A percentile compares a stretch with the other conserved stretches of the same genome.
Evolutionary conservation across 2,888 invertebrate species (phyloP).

Genomic region (Rhagonycha fulva): DNA sequence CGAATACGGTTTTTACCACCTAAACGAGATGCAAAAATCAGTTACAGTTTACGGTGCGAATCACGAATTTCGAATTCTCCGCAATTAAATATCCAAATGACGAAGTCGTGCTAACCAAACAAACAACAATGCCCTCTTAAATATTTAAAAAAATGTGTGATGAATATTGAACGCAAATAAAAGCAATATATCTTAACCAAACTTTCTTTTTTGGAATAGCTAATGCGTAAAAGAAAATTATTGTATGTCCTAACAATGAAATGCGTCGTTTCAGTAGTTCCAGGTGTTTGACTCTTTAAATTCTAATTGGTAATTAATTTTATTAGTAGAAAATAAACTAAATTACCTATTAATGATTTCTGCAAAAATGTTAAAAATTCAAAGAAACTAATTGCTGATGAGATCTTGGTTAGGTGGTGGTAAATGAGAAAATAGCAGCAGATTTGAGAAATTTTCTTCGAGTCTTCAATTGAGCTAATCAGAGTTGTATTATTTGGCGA

Average conservation of each 20-base stretch:
- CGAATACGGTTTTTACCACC: not conserved
- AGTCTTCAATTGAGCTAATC: no score
- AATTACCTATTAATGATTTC: not conserved
- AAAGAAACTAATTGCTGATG: not conserved
- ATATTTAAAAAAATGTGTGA: not conserved
- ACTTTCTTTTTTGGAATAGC: not conserved
- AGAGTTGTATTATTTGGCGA: no score
- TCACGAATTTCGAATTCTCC: not conserved
- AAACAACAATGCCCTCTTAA: not conserved
- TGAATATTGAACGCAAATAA: not conserved
- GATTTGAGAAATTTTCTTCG: no score
- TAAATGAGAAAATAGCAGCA: no score
- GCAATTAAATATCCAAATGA: not conserved
- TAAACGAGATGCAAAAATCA: not conserved
- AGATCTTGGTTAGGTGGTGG: not conserved
- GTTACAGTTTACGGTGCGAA: not conserved
- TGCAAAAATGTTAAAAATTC: not conserved
- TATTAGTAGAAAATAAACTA: not conserved
- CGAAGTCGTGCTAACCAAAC: not conserved
- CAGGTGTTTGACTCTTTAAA: not conserved
- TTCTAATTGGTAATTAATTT: not conserved
- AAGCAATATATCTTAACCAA: not conserved
- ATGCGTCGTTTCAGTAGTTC: not conserved
- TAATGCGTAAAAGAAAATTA: not conserved
- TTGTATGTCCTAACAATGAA: not conserved